These are phyloP conservation scores for Oncopodura yosiiana DNA, from an alignment of 1,140 invertebrate genomes.

Conservation along the genomic window DNA sequence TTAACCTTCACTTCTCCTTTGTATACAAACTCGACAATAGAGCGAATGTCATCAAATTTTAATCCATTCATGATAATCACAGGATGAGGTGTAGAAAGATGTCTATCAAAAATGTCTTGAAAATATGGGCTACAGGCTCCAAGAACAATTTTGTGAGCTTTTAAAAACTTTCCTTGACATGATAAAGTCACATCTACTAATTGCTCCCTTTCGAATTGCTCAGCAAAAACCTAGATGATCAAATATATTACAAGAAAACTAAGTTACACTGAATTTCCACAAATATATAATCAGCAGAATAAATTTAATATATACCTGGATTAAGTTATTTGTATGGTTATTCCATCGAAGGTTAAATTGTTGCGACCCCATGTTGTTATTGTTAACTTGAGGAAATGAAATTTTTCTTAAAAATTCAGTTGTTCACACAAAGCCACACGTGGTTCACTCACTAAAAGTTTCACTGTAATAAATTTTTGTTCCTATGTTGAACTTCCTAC, in stretches of 20 bases:
- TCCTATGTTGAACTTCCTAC: background rate
- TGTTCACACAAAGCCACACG: background rate
- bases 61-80: slow-evolving; percentile 47
- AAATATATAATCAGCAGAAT: background rate
- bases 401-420: background rate
- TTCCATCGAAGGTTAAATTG: slow-evolving; percentile 50
- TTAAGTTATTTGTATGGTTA: slow-evolving; percentile 46
- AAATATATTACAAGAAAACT: background rate
- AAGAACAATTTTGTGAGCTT: slow-evolving; percentile 50
- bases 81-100: slow-evolving; percentile 42
- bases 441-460: background rate
- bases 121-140: slow-evolving; percentile 52
- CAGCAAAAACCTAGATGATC: slow-evolving; percentile 43
- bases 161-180: slow-evolving; percentile 47
- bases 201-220: slow-evolving; percentile 44
- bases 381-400: background rate
- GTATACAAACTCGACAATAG: slow-evolving; percentile 49
- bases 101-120: slow-evolving; percentile 43
- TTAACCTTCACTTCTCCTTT: slow-evolving; percentile 47
- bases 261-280: background rate
- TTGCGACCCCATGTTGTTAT: slow-evolving; percentile 36
- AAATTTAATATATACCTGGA: slow-evolving; percentile 40
- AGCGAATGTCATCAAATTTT: slow-evolving; percentile 42
- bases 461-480: background rate
- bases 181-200: slow-evolving; percentile 51